These are phyloP conservation scores for Borostomias antarcticus DNA, from an alignment of 2,797 vertebrate species.

Conservation along the genomic window DNA sequence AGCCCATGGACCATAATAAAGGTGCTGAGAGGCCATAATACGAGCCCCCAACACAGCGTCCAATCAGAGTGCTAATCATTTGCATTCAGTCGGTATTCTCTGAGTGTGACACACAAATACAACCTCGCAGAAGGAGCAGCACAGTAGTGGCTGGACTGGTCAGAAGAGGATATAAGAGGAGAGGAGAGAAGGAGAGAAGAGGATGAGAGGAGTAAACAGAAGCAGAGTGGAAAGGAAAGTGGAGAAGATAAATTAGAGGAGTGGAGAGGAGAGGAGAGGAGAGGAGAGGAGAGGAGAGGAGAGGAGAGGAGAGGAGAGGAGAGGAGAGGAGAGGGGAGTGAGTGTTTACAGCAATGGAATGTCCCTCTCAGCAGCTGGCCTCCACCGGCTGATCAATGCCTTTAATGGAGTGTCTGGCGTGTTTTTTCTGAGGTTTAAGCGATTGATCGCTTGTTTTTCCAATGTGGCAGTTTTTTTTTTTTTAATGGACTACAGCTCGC, in stretches of 20 bases:
- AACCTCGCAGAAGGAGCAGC: background rate
- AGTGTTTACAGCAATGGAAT: conserved; percentile 4
- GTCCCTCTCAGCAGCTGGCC: conserved; percentile 10
- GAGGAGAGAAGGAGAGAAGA: no score
- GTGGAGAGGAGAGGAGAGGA: background rate
- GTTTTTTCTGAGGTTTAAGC: conserved; percentile 10
- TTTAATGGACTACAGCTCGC: conserved; percentile 13
- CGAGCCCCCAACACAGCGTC: background rate
- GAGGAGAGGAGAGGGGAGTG: no score
- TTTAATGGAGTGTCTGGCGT: conserved; percentile 5
- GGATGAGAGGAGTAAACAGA: no score
- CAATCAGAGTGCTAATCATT: background rate
- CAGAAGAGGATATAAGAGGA: no score
- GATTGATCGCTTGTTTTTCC: background rate
- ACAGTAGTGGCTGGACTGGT: no score
- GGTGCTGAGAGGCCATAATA: no score
- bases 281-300: no score
- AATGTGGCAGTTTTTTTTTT: background rate
- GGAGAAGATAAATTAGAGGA: no score
- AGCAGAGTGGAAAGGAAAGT: no score
- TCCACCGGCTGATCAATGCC: conserved; percentile 11
- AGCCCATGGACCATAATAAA: no score
- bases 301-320: no score
- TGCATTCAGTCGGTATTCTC: background rate
- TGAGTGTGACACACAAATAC: background rate